Percentiles rank a stretch among this genome's conserved stretches.
Conservation (phyloP, 1,140 invertebrate genomes). For the Aradophagus sp. region DNA sequence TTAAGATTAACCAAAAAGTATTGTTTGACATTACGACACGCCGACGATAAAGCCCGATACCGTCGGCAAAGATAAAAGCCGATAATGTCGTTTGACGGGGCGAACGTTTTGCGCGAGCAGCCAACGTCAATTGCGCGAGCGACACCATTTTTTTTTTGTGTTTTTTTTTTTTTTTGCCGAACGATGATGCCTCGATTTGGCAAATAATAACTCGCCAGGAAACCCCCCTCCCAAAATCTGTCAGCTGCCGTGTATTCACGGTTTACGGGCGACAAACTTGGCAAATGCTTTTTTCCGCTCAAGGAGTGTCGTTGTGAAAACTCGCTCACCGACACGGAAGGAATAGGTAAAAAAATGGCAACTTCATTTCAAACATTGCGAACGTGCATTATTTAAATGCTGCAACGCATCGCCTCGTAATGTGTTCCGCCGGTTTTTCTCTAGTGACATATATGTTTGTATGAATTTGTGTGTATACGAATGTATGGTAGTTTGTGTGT, state of each 20-base stretch:
- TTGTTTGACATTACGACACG: slow-evolving; percentile 17
- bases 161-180: too few species aligned
- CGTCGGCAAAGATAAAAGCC: slow-evolving; percentile 14
- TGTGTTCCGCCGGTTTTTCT: slow-evolving; percentile 16
- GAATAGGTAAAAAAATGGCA: slow-evolving; percentile 31
- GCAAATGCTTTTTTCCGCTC: slow-evolving; percentile 36
- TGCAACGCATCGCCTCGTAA: slow-evolving; percentile 19
- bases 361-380: slow-evolving; percentile 19
- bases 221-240: slow-evolving; percentile 1
- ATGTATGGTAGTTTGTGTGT: too few species aligned
- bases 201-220: too few species aligned
- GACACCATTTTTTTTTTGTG: too few species aligned
- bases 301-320: slow-evolving; percentile 35
- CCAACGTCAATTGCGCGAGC: neutral
- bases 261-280: slow-evolving; percentile 22
- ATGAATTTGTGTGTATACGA: too few species aligned
- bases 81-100: slow-evolving; percentile 12
- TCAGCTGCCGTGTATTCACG: slow-evolving; percentile 20
- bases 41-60: slow-evolving; percentile 7
- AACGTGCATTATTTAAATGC: too few species aligned
- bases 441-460: slow-evolving; percentile 7
- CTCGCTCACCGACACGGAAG: slow-evolving; percentile 18
- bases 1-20: slow-evolving; percentile 27
- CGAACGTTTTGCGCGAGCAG: slow-evolving; percentile 5
- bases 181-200: too few species aligned